These are phyloP conservation scores for Cephalopholis sonnerati DNA, from an alignment of 2,113 vertebrate species.

Conservation along the genomic window DNA sequence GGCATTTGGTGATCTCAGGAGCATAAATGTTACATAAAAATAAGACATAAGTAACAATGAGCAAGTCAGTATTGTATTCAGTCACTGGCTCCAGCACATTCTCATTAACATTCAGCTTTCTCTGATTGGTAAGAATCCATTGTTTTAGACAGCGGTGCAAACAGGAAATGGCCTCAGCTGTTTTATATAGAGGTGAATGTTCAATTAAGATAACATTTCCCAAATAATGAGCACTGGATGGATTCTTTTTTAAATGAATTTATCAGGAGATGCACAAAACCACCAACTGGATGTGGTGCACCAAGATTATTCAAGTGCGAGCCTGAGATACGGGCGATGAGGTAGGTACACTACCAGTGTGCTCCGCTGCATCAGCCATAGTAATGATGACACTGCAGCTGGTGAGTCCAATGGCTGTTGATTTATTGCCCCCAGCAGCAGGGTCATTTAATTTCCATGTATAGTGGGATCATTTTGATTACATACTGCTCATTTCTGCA, in stretches of 20 bases:
- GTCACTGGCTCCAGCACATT: conserved; percentile 38
- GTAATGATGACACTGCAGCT: conserved; percentile 77
- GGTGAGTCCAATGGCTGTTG: conserved; percentile 72
- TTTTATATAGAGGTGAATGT: conserved; percentile 77
- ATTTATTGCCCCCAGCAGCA: conserved; percentile 73
- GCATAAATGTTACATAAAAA: conserved; percentile 18
- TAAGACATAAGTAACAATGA: conserved; percentile 42
- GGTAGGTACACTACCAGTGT: conserved; percentile 42
- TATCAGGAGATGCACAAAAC: conserved; percentile 67
- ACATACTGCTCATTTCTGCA: conserved; percentile 73
- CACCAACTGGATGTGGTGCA: conserved; percentile 46
- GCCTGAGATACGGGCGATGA: conserved; percentile 18
- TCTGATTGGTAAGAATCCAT: conserved; percentile 65
- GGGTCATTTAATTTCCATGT: conserved; percentile 79
- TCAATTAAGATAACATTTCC: conserved; percentile 76
- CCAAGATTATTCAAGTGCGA: conserved; percentile 56
- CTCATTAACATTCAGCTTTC: conserved; percentile 64
- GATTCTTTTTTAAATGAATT: conserved; percentile 43
- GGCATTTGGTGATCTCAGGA: conserved; percentile 4
- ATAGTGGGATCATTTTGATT: conserved; percentile 79
- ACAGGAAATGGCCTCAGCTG: conserved; percentile 56
- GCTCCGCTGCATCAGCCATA: conserved; percentile 56
- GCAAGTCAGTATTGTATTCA: conserved; percentile 50
- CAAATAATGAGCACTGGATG: conserved; percentile 53
- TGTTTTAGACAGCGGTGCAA: conserved; percentile 70